Base-by-base conservation (phyloP, 2,888 invertebrate species). In the Urechis unicinctus region DNA sequence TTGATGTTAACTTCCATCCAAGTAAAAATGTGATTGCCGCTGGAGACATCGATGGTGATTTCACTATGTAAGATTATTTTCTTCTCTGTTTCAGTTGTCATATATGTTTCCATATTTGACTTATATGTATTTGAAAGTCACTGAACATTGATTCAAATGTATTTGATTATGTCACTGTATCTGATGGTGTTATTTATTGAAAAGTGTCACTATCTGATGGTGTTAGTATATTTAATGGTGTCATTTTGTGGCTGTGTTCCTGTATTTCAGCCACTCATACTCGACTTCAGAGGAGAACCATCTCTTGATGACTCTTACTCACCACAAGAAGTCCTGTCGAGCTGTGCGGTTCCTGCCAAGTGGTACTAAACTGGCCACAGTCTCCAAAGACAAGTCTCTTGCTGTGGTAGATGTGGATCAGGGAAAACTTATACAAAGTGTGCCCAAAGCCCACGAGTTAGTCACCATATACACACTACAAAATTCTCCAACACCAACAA, bases 1-100 rank as follows among this genome's bases (percentile, higher is more conserved):
- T 86, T 1, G 89, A 91, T 67, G 83, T 93, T 62, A 87, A 85
- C 61, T 89, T 88, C 70, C 88, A 89, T 79, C 92, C 93, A 1
- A 76, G 80, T 13, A 82, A 83, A 65, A 85, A 91, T 77, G 76
- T 91, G 26, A 82, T 94, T 62, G 91, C 88, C 3, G 78, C 89
- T 55, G 89, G 86, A 13, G 85, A 84, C 62, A 84, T 88, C 31
- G 83, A 83, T 54, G 89, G 90, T 26, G 89, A 92, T 81, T 85
- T 91, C 28, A 73, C 84, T 42, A 67, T 92, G 74, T 93, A 70
- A 72, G 79, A 64, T 17, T n/a, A 9, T 46, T 30, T 25, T 46
- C 36, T 31, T 50, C 42, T 53, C 29, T 22, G 0, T 22, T 36
- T 17, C 42, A 24, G n/a, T 26, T 3, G 44, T 30, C 41, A 17